Percentiles rank a stretch among this genome's conserved stretches.
Conservation (phyloP, 2,797 vertebrate genomes). For the Triplophysa bombifrons region DNA sequence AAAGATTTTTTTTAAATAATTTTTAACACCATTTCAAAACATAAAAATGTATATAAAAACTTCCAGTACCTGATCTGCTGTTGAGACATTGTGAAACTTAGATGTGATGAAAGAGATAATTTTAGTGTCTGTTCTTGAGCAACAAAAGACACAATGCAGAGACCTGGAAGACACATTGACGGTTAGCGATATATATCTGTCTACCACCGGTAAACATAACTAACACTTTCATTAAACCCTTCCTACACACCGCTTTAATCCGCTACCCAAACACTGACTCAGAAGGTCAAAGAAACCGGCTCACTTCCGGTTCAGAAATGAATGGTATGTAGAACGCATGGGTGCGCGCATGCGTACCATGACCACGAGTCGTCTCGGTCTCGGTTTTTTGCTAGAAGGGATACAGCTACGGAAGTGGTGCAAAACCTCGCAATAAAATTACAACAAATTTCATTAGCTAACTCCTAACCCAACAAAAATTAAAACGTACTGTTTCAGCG, state of each 20-base stretch:
- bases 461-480: no score
- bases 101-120: background rate
- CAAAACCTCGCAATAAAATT: no score
- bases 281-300: background rate
- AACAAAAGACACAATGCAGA: background rate
- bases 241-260: conserved; percentile 3
- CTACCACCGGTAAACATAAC: background rate
- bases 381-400: no score
- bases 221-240: conserved; percentile 3
- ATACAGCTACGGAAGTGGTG: no score
- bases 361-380: background rate
- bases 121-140: conserved; percentile 20
- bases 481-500: no score
- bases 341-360: background rate
- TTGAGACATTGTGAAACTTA: conserved; percentile 75
- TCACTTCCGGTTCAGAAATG: conserved; percentile 16
- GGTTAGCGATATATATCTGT: background rate
- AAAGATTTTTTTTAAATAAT: background rate
- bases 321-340: background rate
- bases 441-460: no score
- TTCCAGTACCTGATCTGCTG: conserved; percentile 72
- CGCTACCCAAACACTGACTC: conserved; percentile 6
- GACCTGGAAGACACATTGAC: conserved; percentile 19
- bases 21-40: background rate
- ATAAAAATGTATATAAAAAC: no score